These are phyloP conservation scores for Phytoseiulus persimilis DNA, from an alignment of 2,888 invertebrate species.

Conservation along the genomic window DNA sequence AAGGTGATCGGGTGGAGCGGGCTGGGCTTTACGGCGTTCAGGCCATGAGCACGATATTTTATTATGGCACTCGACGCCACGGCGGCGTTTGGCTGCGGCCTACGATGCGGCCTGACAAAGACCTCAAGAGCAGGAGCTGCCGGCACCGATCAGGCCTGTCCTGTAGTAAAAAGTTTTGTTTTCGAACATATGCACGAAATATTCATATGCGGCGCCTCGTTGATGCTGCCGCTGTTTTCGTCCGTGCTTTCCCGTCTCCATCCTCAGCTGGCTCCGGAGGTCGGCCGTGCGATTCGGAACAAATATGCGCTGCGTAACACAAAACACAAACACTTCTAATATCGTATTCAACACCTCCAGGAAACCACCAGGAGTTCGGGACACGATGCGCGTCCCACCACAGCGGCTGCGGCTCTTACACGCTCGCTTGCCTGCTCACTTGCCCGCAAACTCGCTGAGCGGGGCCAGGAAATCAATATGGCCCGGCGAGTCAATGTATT, in stretches of 20 bases:
- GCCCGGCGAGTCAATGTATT: neutral
- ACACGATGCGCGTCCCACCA: too few relatives aligned
- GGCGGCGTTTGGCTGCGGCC: neutral
- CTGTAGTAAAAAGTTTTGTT: neutral
- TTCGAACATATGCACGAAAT: neutral
- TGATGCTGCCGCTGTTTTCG: neutral
- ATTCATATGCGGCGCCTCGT: neutral
- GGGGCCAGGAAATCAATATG: neutral
- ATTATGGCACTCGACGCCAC: neutral
- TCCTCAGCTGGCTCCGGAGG: neutral
- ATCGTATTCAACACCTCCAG: neutral
- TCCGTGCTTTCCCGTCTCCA: neutral
- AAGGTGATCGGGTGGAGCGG: neutral
- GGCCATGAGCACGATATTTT: neutral
- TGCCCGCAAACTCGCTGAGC: neutral
- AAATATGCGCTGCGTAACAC: neutral
- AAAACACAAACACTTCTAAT: neutral
- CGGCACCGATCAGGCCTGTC: neutral
- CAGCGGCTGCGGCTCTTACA: too few relatives aligned
- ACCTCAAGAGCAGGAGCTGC: neutral
- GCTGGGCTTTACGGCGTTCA: neutral
- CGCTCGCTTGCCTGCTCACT: too few relatives aligned
- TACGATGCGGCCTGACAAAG: neutral
- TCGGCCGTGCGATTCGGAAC: neutral
- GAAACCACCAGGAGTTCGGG: neutral